Base-by-base conservation (phyloP, 37 sponge, comb jelly and placozoan species). In the Lycopodina hypogea region DNA sequence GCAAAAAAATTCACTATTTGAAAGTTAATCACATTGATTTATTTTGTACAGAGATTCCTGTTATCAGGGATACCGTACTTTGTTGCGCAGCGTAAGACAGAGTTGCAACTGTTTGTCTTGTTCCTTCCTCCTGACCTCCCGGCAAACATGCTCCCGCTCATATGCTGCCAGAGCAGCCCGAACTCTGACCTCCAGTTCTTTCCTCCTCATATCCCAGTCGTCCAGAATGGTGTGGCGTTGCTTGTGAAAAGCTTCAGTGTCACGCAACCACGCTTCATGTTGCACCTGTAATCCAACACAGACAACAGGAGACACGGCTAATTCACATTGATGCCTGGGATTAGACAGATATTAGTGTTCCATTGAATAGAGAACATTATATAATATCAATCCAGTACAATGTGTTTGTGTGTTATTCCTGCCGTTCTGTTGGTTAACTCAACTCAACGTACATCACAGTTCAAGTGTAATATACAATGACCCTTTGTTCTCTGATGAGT, bases 211-310 rank as follows among this genome's bases (percentile, higher is more conserved):
- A n/a, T 18, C 12, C 88, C 88, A 88, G 22, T 67, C 37, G 2
- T 69, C 64, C 21, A 86, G 67, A 59, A 23, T 57, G 1, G 61
- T 39, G 45, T 58, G 23, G 30, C 29, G 45, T 22, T 52, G 48
- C 15, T 56, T 35, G 42, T 65, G 61, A 57, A 81, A 90, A 56
- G 76, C 57, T 26, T 30, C 28, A 42, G 52, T 0, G 30, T 78
- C 11, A n/a, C 21, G 6, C 56, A 68, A 58, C 82, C 80, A 76
- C 0, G 12, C 26, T 57, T 90, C 90, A 23, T 90, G 85, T 8
- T 29, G 28, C 14, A 90, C 77, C 88, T 82, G 38, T 12, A 73
- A 26, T 62, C 22, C 78, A 41, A 32, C 3, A 67, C 12, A 62
- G 38, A 72, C 2, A 41, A 60, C 2, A 1, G 4, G 67, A 36